Base-by-base conservation (phyloP, 2,888 invertebrate species). In the Drosophila maculinotata region DNA sequence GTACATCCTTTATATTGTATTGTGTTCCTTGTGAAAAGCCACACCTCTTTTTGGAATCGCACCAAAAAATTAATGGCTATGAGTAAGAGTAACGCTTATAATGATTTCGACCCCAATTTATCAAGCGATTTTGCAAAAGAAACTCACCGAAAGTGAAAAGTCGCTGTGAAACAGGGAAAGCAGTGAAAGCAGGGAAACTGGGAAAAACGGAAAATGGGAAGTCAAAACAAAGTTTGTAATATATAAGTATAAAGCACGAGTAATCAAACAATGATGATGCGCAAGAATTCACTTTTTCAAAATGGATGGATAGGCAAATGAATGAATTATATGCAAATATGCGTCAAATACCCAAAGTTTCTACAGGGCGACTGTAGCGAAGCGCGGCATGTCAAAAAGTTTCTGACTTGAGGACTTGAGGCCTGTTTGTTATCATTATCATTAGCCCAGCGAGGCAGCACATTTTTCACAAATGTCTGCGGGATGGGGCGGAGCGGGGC, bases 211-310 rank as follows among this genome's bases (percentile, higher is more conserved):
- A n/a, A 10, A 67, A 52, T 53, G 56, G 67, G 76, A 78, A 68
- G 75, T 59, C 69, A 72, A 77, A 79, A 74, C 66, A 87, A 73
- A 76, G 65, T 76, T 74, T 53, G 41, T 31, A 14, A 45, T 48
- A 47, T 26, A 36, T 60, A 49, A 48, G 68, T 77, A 87, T 83
- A 88, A 80, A 77, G 81, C 76, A 88, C 83, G 79, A 89, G 69
- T 80, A 78, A 88, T 89, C 88, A 88, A 87, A 83, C 89, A 88
- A 88, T 89, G 89, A 89, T 89, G 89, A 89, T 88, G 85, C 85
- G 85, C 87, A 88, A 87, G 87, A 87, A 87, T 88, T 87, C 86
- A 87, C 89, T 87, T 75, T 88, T 82, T 81, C 72, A 78, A 85
- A 88, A 87, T 87, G 84, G 64, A 76, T 74, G 84, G 59, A 80